phyloP scores from a whole-genome alignment of 2,797 vertebrate genomes.

The Pangasius krempfi region DNA sequence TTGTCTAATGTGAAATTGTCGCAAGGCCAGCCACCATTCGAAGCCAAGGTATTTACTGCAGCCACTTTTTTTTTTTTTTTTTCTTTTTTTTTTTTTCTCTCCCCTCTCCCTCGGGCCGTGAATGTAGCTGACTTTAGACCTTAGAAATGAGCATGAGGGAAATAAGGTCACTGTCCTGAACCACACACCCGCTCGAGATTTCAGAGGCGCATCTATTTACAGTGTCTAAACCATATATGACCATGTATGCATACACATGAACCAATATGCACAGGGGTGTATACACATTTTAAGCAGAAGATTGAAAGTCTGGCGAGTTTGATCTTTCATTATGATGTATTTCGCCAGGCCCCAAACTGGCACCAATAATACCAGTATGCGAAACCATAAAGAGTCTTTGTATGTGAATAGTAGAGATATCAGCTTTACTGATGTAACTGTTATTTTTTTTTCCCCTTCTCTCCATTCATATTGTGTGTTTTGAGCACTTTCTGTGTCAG shows the following conservation, averaged over 20 bases:
- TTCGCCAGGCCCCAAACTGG: conserved; percentile 32
- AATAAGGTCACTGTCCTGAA: conserved; percentile 69
- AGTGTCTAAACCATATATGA: conserved; percentile 46
- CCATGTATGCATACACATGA: conserved; percentile 51
- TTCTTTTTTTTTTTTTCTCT: too few relatives aligned
- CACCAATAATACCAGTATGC: conserved; percentile 48
- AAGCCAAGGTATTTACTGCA: conserved; percentile 76
- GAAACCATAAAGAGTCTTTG: conserved; percentile 47
- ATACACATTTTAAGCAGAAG: conserved; percentile 46
- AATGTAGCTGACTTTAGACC: conserved; percentile 75
- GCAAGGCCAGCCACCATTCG: conserved; percentile 59
- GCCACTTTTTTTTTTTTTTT: conserved; percentile 54
- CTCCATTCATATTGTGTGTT: conserved; percentile 71
- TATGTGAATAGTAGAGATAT: conserved; percentile 62
- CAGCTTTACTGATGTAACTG: conserved; percentile 63
- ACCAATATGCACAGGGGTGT: conserved; percentile 48
- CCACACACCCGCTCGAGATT: conserved; percentile 68
- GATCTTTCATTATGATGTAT: conserved; percentile 24
- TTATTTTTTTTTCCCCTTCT: conserved; percentile 46
- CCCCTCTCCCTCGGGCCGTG: conserved; percentile 60
- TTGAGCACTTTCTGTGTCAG: conserved; percentile 76
- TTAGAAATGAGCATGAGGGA: conserved; percentile 69
- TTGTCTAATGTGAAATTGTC: conserved; percentile 56
- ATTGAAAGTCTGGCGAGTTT: conserved; percentile 12
- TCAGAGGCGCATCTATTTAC: conserved; percentile 60